Conservation (phyloP, 2,113 vertebrate genomes). For the Holacanthus passer region DNA sequence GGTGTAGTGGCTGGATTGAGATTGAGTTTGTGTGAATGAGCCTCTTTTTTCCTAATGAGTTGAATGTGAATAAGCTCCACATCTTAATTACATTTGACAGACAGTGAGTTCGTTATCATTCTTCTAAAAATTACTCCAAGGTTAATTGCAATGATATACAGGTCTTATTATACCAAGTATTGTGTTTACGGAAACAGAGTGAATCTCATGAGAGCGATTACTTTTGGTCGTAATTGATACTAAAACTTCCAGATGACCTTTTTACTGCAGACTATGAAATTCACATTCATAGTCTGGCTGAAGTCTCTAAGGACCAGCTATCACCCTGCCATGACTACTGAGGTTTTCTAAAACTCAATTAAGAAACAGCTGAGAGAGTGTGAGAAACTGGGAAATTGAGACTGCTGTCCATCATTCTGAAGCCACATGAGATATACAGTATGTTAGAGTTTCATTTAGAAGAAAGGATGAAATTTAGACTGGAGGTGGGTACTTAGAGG, state of each 20-base stretch:
- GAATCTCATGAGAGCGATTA: slow-evolving; percentile 43
- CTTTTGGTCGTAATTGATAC: slow-evolving; percentile 69
- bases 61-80: slow-evolving; percentile 38
- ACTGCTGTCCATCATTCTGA: slow-evolving; percentile 24
- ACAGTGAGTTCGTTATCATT: slow-evolving; percentile 68
- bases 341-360: slow-evolving; percentile 70
- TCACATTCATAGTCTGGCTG: slow-evolving; percentile 38
- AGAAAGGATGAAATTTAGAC: slow-evolving; percentile 26
- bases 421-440: slow-evolving; percentile 6
- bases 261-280: slow-evolving; percentile 66
- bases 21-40: slow-evolving; percentile 32
- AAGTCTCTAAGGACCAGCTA: slow-evolving; percentile 54
- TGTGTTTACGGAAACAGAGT: slow-evolving; percentile 61
- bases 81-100: slow-evolving; percentile 61
- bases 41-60: slow-evolving; percentile 45
- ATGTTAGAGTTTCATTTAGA: slow-evolving; percentile 37
- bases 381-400: slow-evolving; percentile 35
- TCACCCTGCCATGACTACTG: slow-evolving; percentile 39
- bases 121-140: slow-evolving; percentile 45
- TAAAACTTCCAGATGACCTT: slow-evolving; percentile 72
- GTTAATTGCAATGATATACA: slow-evolving; percentile 63
- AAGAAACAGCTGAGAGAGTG: slow-evolving; percentile 53
- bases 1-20: slow-evolving; percentile 18
- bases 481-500: not conserved
- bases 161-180: slow-evolving; percentile 39